phyloP scores from a whole-genome alignment of 2,113 vertebrate genomes.

The Heterotilapia buettikoferi region DNA sequence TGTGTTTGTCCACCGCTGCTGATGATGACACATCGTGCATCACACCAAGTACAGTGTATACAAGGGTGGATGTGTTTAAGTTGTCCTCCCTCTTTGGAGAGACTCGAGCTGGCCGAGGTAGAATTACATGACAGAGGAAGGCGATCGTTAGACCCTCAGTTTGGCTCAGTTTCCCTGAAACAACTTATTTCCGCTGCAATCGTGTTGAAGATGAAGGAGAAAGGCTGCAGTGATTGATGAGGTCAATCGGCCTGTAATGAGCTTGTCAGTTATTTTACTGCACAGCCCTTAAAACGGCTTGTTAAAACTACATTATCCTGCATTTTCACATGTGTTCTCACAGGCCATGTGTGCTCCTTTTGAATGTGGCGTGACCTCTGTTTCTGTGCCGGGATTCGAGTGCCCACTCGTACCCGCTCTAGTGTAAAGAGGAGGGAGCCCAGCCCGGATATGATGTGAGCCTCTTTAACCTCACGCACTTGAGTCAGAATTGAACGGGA shows the following conservation, averaged over 20 bases:
- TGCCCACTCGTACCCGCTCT: slow-evolving; percentile 22
- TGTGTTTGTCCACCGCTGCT: neutral
- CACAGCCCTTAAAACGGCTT: slow-evolving; percentile 27
- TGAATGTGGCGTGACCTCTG: slow-evolving; percentile 7
- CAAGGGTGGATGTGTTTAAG: slow-evolving; percentile 10
- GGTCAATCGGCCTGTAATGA: slow-evolving; percentile 37
- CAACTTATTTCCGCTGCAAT: slow-evolving; percentile 3
- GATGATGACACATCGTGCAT: slow-evolving; percentile 38
- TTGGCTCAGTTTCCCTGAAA: neutral
- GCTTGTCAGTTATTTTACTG: slow-evolving; percentile 23
- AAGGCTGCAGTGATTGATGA: slow-evolving; percentile 40
- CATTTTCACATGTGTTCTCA: neutral
- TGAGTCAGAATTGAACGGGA: slow-evolving; percentile 44
- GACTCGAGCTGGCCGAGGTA: neutral
- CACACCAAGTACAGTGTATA: slow-evolving; percentile 30
- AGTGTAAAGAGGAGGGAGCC: neutral
- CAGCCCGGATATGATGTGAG: slow-evolving; percentile 52
- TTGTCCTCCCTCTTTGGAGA: neutral
- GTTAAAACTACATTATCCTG: slow-evolving; percentile 43
- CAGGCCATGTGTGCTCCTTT: neutral
- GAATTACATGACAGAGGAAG: neutral
- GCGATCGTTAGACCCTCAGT: neutral
- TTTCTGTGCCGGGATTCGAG: slow-evolving; percentile 26
- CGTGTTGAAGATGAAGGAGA: neutral
- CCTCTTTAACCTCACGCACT: slow-evolving; percentile 67